phyloP scores from a whole-genome alignment of 2,113 vertebrate species.

The Melierax canorus region DNA sequence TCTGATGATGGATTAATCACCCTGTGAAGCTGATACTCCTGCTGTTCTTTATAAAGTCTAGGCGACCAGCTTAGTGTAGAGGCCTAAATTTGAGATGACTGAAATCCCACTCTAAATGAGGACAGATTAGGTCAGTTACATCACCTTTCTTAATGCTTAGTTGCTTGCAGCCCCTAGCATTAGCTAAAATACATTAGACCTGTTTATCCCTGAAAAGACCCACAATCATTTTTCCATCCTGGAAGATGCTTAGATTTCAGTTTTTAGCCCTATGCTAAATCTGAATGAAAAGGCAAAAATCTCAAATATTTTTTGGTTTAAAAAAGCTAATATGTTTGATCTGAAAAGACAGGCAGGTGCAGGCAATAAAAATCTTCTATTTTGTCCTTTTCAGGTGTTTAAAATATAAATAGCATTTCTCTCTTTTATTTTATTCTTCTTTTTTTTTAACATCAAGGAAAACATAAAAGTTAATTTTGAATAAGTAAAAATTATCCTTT shows the following conservation, averaged over 20 bases:
- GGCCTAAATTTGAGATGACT: background rate
- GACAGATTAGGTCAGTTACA: background rate
- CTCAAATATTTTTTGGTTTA: background rate
- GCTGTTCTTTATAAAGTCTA: background rate
- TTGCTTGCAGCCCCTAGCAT: background rate
- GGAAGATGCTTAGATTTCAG: background rate
- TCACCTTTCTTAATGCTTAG: background rate
- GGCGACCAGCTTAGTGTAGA: background rate
- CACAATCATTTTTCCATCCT: background rate
- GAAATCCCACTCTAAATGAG: background rate
- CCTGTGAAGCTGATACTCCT: background rate
- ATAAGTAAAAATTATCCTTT: background rate
- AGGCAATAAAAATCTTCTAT: background rate
- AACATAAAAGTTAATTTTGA: background rate
- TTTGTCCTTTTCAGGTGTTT: background rate
- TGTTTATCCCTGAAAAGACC: background rate
- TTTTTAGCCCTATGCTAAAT: background rate
- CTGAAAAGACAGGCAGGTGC: background rate
- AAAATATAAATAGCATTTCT: background rate
- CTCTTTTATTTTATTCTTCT: rapidly evolving
- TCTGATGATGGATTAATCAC: background rate
- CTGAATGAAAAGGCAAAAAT: background rate
- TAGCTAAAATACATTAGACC: background rate
- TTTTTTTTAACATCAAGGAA: background rate
- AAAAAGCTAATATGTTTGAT: background rate